A percentile compares a stretch with the other conserved stretches of the same genome.
phyloP scores from a whole-genome alignment of 2,797 vertebrate species.

The Leptodactylus fallax region DNA sequence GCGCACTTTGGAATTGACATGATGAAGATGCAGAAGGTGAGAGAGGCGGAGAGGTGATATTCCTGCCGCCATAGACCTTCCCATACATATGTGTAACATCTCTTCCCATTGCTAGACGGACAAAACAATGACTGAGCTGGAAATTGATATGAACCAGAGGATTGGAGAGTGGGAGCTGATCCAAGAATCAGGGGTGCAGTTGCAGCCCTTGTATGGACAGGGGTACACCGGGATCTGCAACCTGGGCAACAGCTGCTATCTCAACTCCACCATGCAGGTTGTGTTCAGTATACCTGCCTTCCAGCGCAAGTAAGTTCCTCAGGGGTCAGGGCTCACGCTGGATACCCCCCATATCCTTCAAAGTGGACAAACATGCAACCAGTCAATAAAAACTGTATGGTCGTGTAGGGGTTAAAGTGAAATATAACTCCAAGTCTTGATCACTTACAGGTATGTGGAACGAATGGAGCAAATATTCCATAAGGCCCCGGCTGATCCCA shows the following conservation, averaged over 20 bases:
- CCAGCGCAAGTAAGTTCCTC: conserved; percentile 88
- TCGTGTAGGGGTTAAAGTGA: background rate
- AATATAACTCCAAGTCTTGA: background rate
- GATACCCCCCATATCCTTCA: background rate
- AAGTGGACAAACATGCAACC: too few relatives aligned
- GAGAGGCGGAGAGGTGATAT: conserved; percentile 22
- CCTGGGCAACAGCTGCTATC: conserved; percentile 99
- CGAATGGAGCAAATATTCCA: conserved; percentile 94
- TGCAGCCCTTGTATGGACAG: conserved; percentile 89
- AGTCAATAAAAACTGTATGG: too few relatives aligned
- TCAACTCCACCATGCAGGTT: conserved; percentile 99
- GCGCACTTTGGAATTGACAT: conserved; percentile 97
- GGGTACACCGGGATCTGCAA: conserved; percentile 97
- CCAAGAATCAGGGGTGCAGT: conserved; percentile 92
- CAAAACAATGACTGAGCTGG: conserved; percentile 97
- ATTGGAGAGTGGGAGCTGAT: conserved; percentile 98
- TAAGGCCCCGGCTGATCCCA: conserved; percentile 90
- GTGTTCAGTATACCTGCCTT: conserved; percentile 98
- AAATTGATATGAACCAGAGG: conserved; percentile 98
- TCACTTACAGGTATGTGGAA: conserved; percentile 87
- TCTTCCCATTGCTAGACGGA: conserved; percentile 82
- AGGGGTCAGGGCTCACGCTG: conserved; percentile 50
- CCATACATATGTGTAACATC: background rate
- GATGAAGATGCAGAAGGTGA: conserved; percentile 99
- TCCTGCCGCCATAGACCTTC: background rate